Percentiles rank a stretch among this genome's conserved stretches.
Evolutionary conservation across 2,113 vertebrate genomes (phyloP).

Genomic region (Brienomyrus longianalis): DNA sequence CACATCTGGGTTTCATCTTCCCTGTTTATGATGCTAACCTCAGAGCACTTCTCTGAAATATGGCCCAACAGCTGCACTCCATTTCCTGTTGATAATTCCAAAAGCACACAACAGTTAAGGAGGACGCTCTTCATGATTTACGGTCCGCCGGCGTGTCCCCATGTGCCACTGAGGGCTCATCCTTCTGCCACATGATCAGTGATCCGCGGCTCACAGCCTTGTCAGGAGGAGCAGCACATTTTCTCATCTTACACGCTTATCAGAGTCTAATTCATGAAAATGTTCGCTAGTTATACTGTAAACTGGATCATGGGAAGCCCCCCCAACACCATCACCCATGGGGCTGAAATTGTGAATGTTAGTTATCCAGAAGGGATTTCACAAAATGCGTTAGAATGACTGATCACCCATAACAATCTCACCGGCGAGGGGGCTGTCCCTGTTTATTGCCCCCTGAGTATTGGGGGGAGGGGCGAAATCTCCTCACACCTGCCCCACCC

Average conservation of each 20-base stretch:
- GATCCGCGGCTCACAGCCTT: neutral
- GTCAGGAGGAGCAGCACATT: neutral
- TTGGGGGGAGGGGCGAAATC: constrained; percentile 4
- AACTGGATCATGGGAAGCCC: neutral
- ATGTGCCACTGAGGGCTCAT: neutral
- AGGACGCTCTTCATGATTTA: neutral
- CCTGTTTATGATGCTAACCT: constrained; percentile 10
- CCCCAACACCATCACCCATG: neutral
- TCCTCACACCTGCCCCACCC: constrained; percentile 43
- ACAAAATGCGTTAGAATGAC: constrained; percentile 12
- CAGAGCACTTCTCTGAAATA: neutral
- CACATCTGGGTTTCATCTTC: constrained; percentile 12
- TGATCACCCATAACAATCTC: constrained; percentile 13
- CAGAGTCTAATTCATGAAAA: neutral
- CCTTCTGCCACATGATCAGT: neutral
- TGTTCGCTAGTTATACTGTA: neutral
- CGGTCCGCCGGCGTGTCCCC: neutral
- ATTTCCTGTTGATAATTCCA: constrained; percentile 5
- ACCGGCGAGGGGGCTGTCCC: neutral
- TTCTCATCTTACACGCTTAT: too few species aligned
- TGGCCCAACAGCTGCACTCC: neutral
- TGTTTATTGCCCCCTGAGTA: constrained; percentile 7
- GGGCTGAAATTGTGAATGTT: constrained; percentile 1
- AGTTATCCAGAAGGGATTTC: neutral
- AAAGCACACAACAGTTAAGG: constrained; percentile 10